Percentiles rank a stretch among this genome's conserved stretches.
phyloP scores from a whole-genome alignment of 2,113 vertebrate species.

The Chloroceryle aenea region DNA sequence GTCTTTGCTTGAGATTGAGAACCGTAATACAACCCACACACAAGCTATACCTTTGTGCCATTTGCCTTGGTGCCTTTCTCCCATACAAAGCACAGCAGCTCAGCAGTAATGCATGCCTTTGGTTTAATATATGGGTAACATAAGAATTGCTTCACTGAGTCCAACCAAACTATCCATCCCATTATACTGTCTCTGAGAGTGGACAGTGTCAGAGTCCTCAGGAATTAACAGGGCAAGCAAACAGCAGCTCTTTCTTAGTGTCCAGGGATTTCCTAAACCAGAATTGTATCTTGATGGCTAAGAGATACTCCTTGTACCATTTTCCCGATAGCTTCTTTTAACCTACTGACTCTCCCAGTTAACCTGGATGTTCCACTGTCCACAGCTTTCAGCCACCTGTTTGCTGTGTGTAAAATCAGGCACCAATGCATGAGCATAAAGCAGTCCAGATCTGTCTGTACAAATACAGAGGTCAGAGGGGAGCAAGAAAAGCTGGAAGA shows the following conservation, averaged over 20 bases:
- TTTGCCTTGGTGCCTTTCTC: background rate
- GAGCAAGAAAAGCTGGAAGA: background rate
- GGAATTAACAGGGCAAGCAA: background rate
- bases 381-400: background rate
- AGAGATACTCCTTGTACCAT: background rate
- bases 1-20: background rate
- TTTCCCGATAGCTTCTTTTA: background rate
- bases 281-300: background rate
- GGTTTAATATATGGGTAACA: background rate
- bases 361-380: background rate
- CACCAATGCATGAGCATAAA: background rate
- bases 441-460: background rate
- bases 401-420: background rate
- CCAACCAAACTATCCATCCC: background rate
- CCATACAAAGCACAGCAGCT: background rate
- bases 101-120: background rate
- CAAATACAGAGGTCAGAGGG: background rate
- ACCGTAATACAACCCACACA: background rate
- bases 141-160: background rate
- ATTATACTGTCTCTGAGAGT: background rate
- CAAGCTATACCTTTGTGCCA: background rate
- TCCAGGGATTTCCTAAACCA: background rate
- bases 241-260: background rate
- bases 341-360: background rate
- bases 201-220: background rate